Evolutionary conservation across 2,888 invertebrate species (phyloP).

Genomic region (Acanthoscelides obtectus): DNA sequence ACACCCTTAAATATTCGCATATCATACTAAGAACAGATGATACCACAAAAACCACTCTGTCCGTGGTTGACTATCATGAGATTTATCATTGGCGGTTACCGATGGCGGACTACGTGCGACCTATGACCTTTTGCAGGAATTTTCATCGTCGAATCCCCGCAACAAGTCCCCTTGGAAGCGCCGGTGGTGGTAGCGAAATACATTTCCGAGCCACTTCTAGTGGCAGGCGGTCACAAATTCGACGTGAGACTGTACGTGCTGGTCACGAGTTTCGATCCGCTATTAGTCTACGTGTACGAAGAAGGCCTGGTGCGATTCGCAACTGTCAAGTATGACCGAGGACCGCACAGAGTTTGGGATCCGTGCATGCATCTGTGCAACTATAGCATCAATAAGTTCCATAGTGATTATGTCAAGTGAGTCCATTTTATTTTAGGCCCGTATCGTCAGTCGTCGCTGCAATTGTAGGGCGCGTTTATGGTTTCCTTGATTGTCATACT

Average conservation of each 20-base stretch:
- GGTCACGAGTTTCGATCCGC: constrained; percentile 91
- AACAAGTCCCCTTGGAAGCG: constrained; percentile 84
- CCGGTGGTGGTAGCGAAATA: constrained; percentile 88
- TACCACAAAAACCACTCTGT: too few relatives aligned
- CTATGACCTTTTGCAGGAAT: constrained; percentile 22
- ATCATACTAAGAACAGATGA: too few relatives aligned
- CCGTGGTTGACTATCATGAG: too few relatives aligned
- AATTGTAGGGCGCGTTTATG: too few relatives aligned
- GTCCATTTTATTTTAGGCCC: too few relatives aligned
- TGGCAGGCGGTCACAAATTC: constrained; percentile 88
- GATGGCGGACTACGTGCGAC: too few relatives aligned
- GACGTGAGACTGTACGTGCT: constrained; percentile 93
- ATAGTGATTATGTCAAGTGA: constrained; percentile 83
- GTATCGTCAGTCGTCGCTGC: too few relatives aligned
- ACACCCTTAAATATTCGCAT: too few relatives aligned
- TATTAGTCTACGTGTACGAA: constrained; percentile 91
- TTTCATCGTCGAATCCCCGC: constrained; percentile 46
- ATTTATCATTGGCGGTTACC: too few relatives aligned
- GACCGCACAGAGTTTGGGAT: constrained; percentile 89
- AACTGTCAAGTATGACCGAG: constrained; percentile 89
- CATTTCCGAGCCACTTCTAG: constrained; percentile 77
- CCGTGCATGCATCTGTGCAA: constrained; percentile 97
- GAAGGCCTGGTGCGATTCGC: constrained; percentile 95
- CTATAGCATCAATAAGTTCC: constrained; percentile 97
- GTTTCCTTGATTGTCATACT: too few relatives aligned